Evolutionary conservation across 2,888 invertebrate genomes (phyloP), one percentile per base, ranked within the genome.

Genomic region (Selenia dentaria): DNA sequence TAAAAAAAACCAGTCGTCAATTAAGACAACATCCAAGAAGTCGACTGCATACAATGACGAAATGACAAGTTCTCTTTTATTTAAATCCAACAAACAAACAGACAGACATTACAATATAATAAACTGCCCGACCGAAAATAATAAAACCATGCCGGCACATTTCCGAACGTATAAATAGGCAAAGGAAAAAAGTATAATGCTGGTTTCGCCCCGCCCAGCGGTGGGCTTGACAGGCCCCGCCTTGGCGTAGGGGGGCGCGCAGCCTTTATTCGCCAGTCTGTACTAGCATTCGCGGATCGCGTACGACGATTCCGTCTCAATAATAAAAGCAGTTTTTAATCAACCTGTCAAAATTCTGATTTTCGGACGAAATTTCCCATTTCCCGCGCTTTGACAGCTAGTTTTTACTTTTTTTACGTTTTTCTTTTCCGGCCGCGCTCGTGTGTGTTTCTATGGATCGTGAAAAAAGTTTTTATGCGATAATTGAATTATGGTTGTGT

Each of bases 51-150:
- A 74, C 77, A 74, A 74, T 74, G 71, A 77, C 67, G 74, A 74
- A 70, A 70, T 70, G 45, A 49, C 54, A 43, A 67, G 64, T 73
- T 70, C 69, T 41, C 41, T 42, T 67, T 72, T 77, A 80, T 80
- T 79, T 77, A 80, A 79, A 81, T 79, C 64, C 71, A 66, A 75
- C 78, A 74, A 75, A 80, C 82, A 78, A 75, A 40, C 40, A 26
- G 6, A 72, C 74, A 74, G 59, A 77, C 78, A 78, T 76, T 79
- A 85, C 84, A 85, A 78, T 86, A 83, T 84, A 84, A 85, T 85
- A 86, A 83, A 81, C 69, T 61, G 60, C 59, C 51, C 65, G 65
- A 66, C 57, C 67, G 67, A 78, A 82, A 70, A 75, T 72, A 76
- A 83, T 73, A 78, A 77, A 77, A 78, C 66, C 62, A 67, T 61